Percentiles rank a stretch among this genome's conserved stretches.
These are phyloP conservation scores for Numenius phaeopus DNA, from an alignment of 2,797 vertebrate genomes.

Conservation along the genomic window DNA sequence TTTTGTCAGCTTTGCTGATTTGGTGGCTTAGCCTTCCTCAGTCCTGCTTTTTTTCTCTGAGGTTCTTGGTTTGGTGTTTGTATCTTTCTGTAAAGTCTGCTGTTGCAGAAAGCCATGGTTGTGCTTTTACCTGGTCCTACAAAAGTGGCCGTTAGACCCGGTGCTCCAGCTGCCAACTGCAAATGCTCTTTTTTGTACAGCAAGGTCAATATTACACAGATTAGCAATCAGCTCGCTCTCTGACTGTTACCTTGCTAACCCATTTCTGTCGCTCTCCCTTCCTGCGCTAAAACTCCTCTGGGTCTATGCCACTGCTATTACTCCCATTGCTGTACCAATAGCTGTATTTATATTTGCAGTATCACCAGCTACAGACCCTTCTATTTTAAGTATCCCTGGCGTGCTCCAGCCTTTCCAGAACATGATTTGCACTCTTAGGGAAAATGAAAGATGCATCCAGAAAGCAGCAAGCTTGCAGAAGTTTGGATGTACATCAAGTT, in stretches of 20 bases:
- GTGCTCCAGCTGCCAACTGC: not conserved
- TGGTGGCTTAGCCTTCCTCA: not conserved
- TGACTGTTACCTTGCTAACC: not conserved
- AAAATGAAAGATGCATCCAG: constrained; percentile 51
- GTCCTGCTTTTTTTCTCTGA: not conserved
- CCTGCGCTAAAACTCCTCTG: not conserved
- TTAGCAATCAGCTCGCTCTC: not conserved
- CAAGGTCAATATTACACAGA: not conserved
- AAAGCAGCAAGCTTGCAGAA: constrained; percentile 63
- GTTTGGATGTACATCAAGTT: constrained; percentile 70
- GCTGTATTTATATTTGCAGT: constrained; percentile 55
- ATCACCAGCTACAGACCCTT: constrained; percentile 37
- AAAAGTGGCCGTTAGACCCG: rapidly evolving
- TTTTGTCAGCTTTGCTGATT: not conserved
- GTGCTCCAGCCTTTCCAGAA: constrained; percentile 55
- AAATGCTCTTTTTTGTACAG: not conserved
- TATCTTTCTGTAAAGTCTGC: not conserved
- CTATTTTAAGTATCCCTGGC: constrained; percentile 62
- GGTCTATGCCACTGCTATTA: not conserved
- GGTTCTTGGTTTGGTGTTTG: not conserved
- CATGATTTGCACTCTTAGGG: constrained; percentile 50
- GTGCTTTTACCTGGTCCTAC: not conserved
- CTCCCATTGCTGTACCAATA: not conserved
- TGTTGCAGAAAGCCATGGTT: not conserved
- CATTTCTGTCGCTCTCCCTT: not conserved